Evolutionary conservation across 2,797 vertebrate species (phyloP), one percentile per base, ranked within the genome.

Genomic region (Gadopsis marmoratus): DNA sequence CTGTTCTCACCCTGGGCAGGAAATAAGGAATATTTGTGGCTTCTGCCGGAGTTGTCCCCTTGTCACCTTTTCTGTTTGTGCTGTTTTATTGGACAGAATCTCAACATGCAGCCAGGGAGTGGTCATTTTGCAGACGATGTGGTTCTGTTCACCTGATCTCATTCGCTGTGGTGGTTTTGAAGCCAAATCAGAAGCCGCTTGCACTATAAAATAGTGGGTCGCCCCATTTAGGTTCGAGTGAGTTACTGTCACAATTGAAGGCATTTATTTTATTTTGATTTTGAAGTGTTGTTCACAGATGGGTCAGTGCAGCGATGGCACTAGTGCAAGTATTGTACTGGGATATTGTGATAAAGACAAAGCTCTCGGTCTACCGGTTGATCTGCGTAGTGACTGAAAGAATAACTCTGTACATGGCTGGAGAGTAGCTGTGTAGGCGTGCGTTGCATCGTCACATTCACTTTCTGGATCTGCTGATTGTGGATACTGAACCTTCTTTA

Each of bases 91-190:
- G 33, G 35, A 26, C 35, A 29, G 5, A 8, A 17, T n/a, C 14
- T 62, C 4, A 62, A 45, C 45, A 14, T 62, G 17, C 29, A 56
- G 54, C 29, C 5, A 0, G 6, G 33, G 29, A 33, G n/a, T n/a
- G n/a, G n/a, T n/a, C n/a, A n/a, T 45, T 60, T 26, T 78, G 59
- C 59, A 69, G 65, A 78, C 54, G 37, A 59, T 51, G 53, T 67
- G 2, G 13, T 33, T 58, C n/a, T 0, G 21, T 65, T 60, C 13
- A 43, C 6, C 1, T 10, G 29, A 11, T 9, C n/a, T 41, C 17
- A 19, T 14, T 11, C 3, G 16, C 12, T 45, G 19, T n/a, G 33
- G 10, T 21, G 11, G 47, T 35, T 3, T 33, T 33, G 31, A 33
- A 33, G n/a, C n/a, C n/a, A n/a, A n/a, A n/a, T n/a, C n/a, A n/a